phyloP scores from a whole-genome alignment of 2,797 vertebrate species.

The Taeniopygia guttata region DNA sequence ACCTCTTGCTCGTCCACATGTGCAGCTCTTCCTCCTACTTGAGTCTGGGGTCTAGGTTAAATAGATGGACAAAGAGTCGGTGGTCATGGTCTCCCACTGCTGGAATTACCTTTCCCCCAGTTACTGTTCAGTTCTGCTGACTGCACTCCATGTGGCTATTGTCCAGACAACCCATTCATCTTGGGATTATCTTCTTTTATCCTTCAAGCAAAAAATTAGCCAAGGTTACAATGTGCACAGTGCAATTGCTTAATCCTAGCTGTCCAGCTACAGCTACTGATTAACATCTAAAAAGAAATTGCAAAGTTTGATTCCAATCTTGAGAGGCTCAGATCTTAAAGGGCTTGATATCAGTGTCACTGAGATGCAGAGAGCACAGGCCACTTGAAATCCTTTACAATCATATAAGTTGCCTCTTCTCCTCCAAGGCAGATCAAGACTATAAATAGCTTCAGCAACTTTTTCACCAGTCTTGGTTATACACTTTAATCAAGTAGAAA shows the following conservation, averaged over 20 bases:
- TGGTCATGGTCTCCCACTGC: too few relatives aligned
- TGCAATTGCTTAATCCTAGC: neutral
- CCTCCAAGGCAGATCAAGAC: neutral
- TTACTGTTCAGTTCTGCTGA: neutral
- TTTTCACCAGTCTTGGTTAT: neutral
- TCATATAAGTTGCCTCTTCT: neutral
- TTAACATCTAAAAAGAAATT: neutral
- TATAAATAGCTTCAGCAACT: neutral
- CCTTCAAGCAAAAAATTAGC: neutral
- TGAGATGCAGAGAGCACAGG: neutral
- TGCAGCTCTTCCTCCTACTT: neutral
- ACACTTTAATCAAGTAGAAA: neutral
- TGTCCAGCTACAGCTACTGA: neutral
- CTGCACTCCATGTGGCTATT: neutral
- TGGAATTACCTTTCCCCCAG: neutral
- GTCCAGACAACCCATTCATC: neutral
- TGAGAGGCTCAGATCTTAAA: neutral
- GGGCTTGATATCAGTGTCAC: neutral
- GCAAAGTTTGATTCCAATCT: neutral
- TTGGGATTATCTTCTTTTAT: neutral
- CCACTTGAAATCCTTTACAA: neutral
- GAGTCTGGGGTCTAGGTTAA: neutral
- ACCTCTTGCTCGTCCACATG: neutral
- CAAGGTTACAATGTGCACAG: neutral
- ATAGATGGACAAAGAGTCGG: neutral